phyloP scores from a whole-genome alignment of 2,797 vertebrate species.

The Vespertilio murinus region DNA sequence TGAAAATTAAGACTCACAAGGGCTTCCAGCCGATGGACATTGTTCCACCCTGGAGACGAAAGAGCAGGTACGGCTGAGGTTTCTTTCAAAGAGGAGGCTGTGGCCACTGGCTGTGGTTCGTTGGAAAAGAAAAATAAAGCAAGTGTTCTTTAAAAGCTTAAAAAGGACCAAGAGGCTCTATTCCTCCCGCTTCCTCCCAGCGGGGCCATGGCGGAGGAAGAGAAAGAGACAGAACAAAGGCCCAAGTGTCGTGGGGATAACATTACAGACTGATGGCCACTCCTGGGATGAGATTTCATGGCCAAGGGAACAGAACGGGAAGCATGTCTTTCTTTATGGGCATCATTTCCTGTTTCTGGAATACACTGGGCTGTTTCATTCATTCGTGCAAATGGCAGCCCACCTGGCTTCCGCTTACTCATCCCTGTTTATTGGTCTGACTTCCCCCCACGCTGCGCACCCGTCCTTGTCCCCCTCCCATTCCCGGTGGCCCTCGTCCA shows the following conservation, averaged over 20 bases:
- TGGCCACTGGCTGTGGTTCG: conserved; percentile 35
- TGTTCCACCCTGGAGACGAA: conserved; percentile 67
- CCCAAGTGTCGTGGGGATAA: conserved; percentile 43
- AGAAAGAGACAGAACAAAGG: conserved; percentile 69
- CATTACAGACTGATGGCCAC: conserved; percentile 70
- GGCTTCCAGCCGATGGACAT: conserved; percentile 22
- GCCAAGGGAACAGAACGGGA: conserved; percentile 67
- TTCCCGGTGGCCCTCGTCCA: neutral
- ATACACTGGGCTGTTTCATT: conserved; percentile 29
- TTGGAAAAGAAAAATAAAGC: neutral
- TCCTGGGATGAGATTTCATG: conserved; percentile 65
- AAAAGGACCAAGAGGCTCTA: conserved; percentile 47
- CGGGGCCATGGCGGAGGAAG: conserved; percentile 42
- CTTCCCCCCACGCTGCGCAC: neutral
- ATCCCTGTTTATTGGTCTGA: neutral
- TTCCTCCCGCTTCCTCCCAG: conserved; percentile 6
- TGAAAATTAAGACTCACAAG: conserved; percentile 70
- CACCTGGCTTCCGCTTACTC: neutral
- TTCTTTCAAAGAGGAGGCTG: conserved; percentile 62
- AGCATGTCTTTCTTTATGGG: conserved; percentile 51
- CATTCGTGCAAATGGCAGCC: neutral
- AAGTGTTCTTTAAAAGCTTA: conserved; percentile 66
- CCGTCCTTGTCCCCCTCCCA: neutral
- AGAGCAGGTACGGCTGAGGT: neutral
- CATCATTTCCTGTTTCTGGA: conserved; percentile 59